Percentiles rank a stretch among this genome's conserved stretches.
Evolutionary conservation across 2,113 vertebrate species (phyloP).

Genomic region (Papio anubis): DNA sequence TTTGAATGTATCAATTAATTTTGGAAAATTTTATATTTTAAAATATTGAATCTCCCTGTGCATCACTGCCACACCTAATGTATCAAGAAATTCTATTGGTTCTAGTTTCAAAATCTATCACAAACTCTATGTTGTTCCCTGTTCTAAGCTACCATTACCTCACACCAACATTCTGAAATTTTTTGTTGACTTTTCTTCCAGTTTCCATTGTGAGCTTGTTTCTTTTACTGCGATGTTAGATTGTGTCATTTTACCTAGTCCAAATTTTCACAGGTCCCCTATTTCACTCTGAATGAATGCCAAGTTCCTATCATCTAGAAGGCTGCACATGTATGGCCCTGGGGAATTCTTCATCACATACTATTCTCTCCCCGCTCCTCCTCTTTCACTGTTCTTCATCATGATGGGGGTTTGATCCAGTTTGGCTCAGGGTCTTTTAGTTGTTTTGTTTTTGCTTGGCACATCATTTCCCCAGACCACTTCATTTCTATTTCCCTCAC

Average conservation of each 20-base stretch:
- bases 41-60: background rate
- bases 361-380: fast-evolving
- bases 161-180: no score
- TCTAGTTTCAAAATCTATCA: background rate
- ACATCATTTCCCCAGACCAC: background rate
- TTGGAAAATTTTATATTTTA: background rate
- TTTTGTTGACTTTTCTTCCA: no score
- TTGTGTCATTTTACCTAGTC: background rate
- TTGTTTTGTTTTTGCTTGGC: background rate
- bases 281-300: background rate
- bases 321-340: fast-evolving
- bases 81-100: background rate
- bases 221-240: no score
- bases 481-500: background rate
- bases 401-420: fast-evolving
- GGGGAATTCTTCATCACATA: fast-evolving
- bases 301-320: background rate
- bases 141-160: no score
- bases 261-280: no score
- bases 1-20: background rate
- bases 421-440: background rate
- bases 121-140: background rate
- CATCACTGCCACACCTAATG: background rate
- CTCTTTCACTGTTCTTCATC: background rate
- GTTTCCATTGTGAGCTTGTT: background rate